Evolutionary conservation across 2,113 vertebrate genomes (phyloP).

Genomic region (Hemichromis elongatus): DNA sequence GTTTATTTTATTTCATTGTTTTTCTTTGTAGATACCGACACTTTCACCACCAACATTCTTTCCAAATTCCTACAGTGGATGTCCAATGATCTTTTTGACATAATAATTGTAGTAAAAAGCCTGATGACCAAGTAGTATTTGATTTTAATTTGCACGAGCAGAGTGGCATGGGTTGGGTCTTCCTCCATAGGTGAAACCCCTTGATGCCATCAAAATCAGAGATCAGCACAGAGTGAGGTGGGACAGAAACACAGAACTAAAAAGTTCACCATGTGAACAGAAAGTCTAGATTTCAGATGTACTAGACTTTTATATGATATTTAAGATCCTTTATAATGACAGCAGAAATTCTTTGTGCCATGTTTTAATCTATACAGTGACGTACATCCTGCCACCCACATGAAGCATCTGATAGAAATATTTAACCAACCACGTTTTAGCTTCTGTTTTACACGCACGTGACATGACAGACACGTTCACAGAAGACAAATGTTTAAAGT

Average conservation of each 20-base stretch:
- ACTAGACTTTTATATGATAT: neutral
- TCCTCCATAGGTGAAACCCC: neutral
- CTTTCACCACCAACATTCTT: neutral
- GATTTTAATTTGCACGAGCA: neutral
- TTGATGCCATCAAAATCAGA: neutral
- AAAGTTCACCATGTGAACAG: neutral
- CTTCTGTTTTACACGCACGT: conserved; percentile 32
- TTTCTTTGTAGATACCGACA: neutral
- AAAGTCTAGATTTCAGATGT: neutral
- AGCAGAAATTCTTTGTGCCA: conserved; percentile 30
- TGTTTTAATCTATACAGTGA: conserved; percentile 29
- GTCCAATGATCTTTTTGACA: neutral
- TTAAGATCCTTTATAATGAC: conserved; percentile 9
- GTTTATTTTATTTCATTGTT: neutral
- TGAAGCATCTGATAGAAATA: conserved; percentile 19
- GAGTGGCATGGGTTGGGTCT: neutral
- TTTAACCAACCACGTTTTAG: conserved; percentile 28
- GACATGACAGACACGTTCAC: neutral
- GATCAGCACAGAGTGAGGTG: neutral
- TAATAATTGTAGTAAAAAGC: neutral
- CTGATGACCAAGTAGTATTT: neutral
- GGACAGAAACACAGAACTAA: neutral
- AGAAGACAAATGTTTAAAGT: neutral
- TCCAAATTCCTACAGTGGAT: neutral
- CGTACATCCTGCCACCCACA: neutral